Evolutionary conservation across 1,140 invertebrate genomes (phyloP).

Genomic region (Calycopis cecrops): DNA sequence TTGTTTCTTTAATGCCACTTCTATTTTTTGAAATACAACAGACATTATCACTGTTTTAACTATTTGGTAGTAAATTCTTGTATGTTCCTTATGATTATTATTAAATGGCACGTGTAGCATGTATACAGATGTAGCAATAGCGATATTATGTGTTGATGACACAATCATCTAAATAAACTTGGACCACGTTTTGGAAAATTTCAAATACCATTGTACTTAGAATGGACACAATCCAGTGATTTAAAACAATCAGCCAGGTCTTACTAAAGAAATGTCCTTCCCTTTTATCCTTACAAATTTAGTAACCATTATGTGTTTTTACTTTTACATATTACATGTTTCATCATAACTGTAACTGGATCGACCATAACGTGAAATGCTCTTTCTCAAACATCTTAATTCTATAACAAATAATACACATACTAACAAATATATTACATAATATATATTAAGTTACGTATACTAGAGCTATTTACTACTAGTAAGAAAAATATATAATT

Average conservation of each 20-base stretch:
- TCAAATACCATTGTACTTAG: background rate
- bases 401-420: conserved; percentile 25
- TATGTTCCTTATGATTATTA: too few species aligned
- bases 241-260: too few species aligned
- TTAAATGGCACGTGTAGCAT: too few species aligned
- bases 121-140: too few species aligned
- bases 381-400: conserved; percentile 20
- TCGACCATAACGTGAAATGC: background rate
- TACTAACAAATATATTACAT: conserved; percentile 25
- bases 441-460: conserved; percentile 34
- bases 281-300: too few species aligned
- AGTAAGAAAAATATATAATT: conserved; percentile 72
- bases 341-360: background rate
- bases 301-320: too few species aligned
- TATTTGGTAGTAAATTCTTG: too few species aligned
- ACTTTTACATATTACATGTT: too few species aligned
- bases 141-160: background rate
- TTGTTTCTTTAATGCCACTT: too few species aligned
- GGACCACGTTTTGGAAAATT: conserved; percentile 6
- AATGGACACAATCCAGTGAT: background rate
- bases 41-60: too few species aligned
- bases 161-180: conserved; percentile 2
- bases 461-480: conserved; percentile 52
- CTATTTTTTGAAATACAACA: too few species aligned
- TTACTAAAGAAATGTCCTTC: too few species aligned